These are phyloP conservation scores for Urosaurus nigricauda DNA, from an alignment of 2,797 vertebrate genomes.

Conservation along the genomic window DNA sequence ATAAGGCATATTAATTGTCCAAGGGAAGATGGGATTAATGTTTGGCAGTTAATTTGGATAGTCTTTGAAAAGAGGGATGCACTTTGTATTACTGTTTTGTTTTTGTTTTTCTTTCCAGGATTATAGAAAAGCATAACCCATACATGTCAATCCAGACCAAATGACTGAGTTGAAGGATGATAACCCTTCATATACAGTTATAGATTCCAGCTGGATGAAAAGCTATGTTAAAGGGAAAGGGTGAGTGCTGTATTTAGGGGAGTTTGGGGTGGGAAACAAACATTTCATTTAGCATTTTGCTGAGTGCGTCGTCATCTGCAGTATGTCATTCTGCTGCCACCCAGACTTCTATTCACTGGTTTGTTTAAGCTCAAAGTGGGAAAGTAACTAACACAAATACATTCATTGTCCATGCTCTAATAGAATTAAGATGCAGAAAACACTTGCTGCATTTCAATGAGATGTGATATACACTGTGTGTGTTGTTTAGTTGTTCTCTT, in stretches of 20 bases:
- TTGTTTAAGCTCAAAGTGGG: constrained; percentile 75
- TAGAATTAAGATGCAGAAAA: constrained; percentile 74
- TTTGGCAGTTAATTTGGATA: constrained; percentile 58
- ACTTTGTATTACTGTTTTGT: constrained; percentile 36
- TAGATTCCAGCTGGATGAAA: constrained; percentile 53
- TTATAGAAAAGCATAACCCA: constrained; percentile 58
- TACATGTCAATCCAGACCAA: constrained; percentile 34
- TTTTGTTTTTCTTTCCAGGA: constrained; percentile 50
- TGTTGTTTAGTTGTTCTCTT: constrained; percentile 65
- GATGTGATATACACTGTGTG: constrained; percentile 55
- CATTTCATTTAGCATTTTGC: constrained; percentile 61
- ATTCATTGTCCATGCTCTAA: constrained; percentile 70
- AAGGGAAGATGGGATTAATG: constrained; percentile 53
- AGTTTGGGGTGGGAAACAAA: constrained; percentile 48
- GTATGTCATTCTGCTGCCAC: constrained; percentile 68
- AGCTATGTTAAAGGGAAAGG: constrained; percentile 56
- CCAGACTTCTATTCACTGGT: constrained; percentile 71
- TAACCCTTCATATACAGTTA: constrained; percentile 49
- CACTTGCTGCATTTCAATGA: constrained; percentile 70
- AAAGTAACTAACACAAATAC: constrained; percentile 74
- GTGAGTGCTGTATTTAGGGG: constrained; percentile 46
- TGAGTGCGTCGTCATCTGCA: constrained; percentile 57
- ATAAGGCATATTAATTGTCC: constrained; percentile 52
- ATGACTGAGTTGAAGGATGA: constrained; percentile 48
- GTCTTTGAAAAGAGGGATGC: constrained; percentile 39